Conservation (phyloP, 2,797 vertebrate genomes). For the Heteromormyrus szaboi region DNA sequence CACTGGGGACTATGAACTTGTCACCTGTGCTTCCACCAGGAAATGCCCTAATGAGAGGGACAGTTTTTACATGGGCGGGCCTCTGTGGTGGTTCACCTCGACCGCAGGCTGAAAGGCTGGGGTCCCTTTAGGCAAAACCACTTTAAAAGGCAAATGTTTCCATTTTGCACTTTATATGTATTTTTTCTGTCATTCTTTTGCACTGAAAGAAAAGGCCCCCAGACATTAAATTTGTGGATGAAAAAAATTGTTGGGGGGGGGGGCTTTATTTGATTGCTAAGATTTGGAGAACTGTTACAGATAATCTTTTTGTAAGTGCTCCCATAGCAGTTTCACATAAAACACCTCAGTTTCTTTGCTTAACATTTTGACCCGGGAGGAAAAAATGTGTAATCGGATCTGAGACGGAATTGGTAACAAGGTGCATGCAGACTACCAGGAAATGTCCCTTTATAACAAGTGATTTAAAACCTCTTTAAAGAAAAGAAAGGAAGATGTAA, state of each 20-base stretch:
- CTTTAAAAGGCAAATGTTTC: conserved; percentile 63
- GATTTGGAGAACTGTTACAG: conserved; percentile 40
- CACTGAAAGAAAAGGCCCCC: conserved; percentile 56
- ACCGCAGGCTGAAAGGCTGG: conserved; percentile 53
- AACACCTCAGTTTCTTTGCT: conserved; percentile 80
- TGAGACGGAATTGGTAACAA: conserved; percentile 61
- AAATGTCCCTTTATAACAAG: conserved; percentile 45
- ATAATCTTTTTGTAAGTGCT: conserved; percentile 60
- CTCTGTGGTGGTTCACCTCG: conserved; percentile 70
- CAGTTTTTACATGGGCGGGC: conserved; percentile 68
- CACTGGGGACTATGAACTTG: conserved; percentile 77
- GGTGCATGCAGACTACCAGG: conserved; percentile 20
- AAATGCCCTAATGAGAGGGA: conserved; percentile 73
- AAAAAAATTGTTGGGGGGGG: conserved; percentile 35
- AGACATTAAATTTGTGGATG: conserved; percentile 51
- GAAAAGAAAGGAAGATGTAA: conserved; percentile 34
- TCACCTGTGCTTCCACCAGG: conserved; percentile 74
- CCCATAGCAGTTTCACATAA: conserved; percentile 69
- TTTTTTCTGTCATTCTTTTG: conserved; percentile 62
- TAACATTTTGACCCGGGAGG: conserved; percentile 75
- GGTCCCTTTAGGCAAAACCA: conserved; percentile 65
- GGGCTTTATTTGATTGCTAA: conserved; percentile 60
- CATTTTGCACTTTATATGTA: conserved; percentile 59
- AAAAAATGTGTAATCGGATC: conserved; percentile 76
- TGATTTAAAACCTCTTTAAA: conserved; percentile 54